Conservation (phyloP, 2,888 invertebrate genomes). For the Byasa hedistus region DNA sequence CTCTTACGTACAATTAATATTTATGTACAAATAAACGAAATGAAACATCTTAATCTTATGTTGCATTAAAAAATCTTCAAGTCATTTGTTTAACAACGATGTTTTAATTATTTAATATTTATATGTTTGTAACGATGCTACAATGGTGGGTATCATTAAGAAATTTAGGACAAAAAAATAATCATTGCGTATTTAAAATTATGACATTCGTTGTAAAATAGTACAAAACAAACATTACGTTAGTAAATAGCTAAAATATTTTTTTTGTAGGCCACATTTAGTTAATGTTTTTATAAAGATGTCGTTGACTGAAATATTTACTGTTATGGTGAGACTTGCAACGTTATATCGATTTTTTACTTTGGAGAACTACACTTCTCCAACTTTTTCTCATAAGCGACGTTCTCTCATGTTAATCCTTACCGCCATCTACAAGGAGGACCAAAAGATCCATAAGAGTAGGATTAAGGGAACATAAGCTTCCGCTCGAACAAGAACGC, state of each 20-base stretch:
- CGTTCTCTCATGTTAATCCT: conserved; percentile 15
- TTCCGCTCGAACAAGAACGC: conserved; percentile 14
- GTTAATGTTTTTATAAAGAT: too few relatives aligned
- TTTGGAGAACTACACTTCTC: neutral
- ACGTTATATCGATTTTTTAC: neutral
- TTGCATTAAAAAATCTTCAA: neutral
- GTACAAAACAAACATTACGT: too few relatives aligned
- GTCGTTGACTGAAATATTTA: too few relatives aligned
- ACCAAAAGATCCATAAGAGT: conserved; percentile 18
- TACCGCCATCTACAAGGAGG: neutral
- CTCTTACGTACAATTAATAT: conserved; percentile 6
- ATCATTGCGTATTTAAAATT: too few relatives aligned
- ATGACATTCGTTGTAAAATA: too few relatives aligned
- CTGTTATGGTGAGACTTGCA: neutral
- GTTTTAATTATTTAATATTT: too few relatives aligned
- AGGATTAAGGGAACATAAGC: conserved; percentile 23
- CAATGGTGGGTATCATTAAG: too few relatives aligned
- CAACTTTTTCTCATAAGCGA: conserved; percentile 1
- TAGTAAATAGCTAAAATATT: too few relatives aligned
- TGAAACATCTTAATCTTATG: neutral
- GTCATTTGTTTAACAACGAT: too few relatives aligned
- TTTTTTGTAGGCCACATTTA: too few relatives aligned
- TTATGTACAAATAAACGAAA: neutral
- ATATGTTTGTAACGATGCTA: too few relatives aligned
- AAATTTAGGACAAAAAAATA: too few relatives aligned